phyloP scores from a whole-genome alignment of 2,888 invertebrate species.

The Argyresthia goedartella region DNA sequence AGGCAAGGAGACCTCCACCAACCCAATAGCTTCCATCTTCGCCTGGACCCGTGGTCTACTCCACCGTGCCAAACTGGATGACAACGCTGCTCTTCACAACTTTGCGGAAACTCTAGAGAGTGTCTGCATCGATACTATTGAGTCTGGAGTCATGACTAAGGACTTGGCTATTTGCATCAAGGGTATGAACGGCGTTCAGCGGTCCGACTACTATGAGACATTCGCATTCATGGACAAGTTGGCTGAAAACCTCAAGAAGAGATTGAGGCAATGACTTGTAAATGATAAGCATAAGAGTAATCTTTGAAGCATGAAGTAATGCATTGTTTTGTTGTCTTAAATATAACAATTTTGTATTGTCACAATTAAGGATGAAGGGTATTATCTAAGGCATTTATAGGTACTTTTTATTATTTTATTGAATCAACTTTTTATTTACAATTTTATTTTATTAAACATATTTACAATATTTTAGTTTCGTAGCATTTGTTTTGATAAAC shows the following conservation, averaged over 20 bases:
- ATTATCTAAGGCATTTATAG: conserved; percentile 40
- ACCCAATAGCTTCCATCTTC: conserved; percentile 98
- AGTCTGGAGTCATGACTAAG: conserved; percentile 96
- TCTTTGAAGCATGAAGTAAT: background rate
- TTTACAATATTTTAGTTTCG: background rate
- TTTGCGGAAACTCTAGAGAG: conserved; percentile 91
- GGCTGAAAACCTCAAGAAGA: conserved; percentile 86
- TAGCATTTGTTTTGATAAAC: no score
- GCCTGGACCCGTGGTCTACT: conserved; percentile 96
- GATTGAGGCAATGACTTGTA: conserved; percentile 66
- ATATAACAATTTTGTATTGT: conserved; percentile 13
- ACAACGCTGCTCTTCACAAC: conserved; percentile 79
- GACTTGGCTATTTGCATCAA: conserved; percentile 98
- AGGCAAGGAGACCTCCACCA: conserved; percentile 98
- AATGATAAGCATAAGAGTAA: conserved; percentile 11
- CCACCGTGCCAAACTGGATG: conserved; percentile 94
- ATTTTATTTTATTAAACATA: background rate
- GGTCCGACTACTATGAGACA: conserved; percentile 94
- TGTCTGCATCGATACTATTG: conserved; percentile 95
- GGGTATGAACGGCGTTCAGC: conserved; percentile 83
- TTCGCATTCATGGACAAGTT: conserved; percentile 97
- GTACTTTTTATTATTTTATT: conserved; percentile 26
- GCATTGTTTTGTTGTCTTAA: conserved; percentile 17
- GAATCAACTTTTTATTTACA: no score
- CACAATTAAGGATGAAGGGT: conserved; percentile 33